Base-by-base conservation (phyloP, 2,797 vertebrate species). In the Diceros bicornis region DNA sequence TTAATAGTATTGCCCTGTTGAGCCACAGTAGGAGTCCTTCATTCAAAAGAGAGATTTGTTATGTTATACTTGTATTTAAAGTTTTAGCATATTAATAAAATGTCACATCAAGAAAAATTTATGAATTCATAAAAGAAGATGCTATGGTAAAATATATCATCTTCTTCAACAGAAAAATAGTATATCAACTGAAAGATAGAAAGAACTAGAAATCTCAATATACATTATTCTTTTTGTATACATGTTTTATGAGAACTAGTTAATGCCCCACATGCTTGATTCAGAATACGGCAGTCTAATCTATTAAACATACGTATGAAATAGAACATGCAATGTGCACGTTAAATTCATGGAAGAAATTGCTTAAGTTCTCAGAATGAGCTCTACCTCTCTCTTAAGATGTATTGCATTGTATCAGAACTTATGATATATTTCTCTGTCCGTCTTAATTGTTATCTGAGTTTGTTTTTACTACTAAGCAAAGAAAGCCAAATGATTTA, bases 51-150 rank as follows among this genome's bases (percentile, higher is more conserved):
- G 2, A 1, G 20, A 69, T 72, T 75, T 61, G 9, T 85, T 74
- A 4, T 84, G 27, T 78, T 85, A 50, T 20, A 62, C 16, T 57
- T 68, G 4, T 84, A 84, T 62, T 68, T 91, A 81, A 81, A 93
- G 8, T 75, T 93, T 91, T n/a, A 79, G 12, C 13, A 89, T 72
- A 59, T 92, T 57, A 69, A 72, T 86, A 47, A 64, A 79, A 85
- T 1, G 77, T 37, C 92, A 5, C 9, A 91, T 84, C 11, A 77
- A 55, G 17, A 72, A 82, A 95, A 77, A 7, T 32, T 87, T 5
- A 75, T 59, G n/a, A 89, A 88, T 74, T 57, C 12, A 71, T 79
- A 89, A 84, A 61, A 82, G 71, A 37, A 83, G 18, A 68, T 74
- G n/a, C 2, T 55, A 52, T 25, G 9, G 2, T 81, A 84, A 90